Evolutionary conservation across 2,888 invertebrate species (phyloP).

Genomic region (Onchidella celtica): DNA sequence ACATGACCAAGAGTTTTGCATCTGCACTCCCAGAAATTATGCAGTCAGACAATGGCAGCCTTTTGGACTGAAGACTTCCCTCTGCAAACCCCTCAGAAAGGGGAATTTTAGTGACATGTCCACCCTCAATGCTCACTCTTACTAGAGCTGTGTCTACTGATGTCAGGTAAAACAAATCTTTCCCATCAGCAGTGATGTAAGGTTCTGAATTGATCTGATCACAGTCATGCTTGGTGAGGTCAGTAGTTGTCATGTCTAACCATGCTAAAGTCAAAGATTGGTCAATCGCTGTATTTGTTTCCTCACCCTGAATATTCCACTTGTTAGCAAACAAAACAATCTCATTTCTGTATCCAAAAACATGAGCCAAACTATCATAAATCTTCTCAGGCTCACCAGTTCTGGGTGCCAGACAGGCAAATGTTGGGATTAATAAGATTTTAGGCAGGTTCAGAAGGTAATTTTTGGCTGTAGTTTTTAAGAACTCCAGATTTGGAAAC

Average conservation of each 20-base stretch:
- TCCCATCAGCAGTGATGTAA: constrained; percentile 7
- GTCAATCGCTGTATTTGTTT: background rate
- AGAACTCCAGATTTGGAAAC: constrained; percentile 53
- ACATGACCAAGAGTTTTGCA: constrained; percentile 10
- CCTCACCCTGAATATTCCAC: background rate
- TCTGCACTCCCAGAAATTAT: background rate
- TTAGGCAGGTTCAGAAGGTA: constrained; percentile 55
- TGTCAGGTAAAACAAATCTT: constrained; percentile 17
- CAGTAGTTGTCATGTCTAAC: constrained; percentile 2
- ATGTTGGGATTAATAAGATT: constrained; percentile 63
- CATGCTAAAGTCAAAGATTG: background rate
- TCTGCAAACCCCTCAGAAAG: background rate
- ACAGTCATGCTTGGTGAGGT: constrained; percentile 13
- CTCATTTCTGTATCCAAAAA: constrained; percentile 2
- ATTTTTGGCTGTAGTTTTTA: constrained; percentile 57
- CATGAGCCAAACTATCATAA: background rate
- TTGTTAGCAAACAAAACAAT: background rate
- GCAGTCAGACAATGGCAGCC: background rate
- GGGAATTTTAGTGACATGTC: background rate
- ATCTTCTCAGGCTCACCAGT: constrained; percentile 47
- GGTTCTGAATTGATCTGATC: constrained; percentile 1
- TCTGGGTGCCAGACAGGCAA: constrained; percentile 64
- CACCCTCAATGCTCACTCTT: background rate
- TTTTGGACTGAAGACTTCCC: background rate
- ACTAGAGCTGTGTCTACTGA: background rate